These are phyloP conservation scores for Protosalanx chinensis DNA, from an alignment of 2,797 vertebrate genomes.

Conservation along the genomic window DNA sequence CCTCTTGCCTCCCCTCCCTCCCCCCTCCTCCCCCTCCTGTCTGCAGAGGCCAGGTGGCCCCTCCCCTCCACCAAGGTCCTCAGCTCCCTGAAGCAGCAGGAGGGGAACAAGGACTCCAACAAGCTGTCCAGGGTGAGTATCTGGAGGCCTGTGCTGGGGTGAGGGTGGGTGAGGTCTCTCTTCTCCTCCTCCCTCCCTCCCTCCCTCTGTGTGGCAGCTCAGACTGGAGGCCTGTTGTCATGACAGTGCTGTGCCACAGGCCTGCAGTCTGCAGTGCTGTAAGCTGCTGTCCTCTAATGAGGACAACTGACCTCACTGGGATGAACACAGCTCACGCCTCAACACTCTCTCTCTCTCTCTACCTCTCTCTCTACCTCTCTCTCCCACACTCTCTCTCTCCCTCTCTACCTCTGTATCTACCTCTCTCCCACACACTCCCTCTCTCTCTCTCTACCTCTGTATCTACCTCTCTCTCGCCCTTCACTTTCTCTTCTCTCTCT, in stretches of 20 bases:
- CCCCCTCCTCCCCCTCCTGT: slow-evolving; percentile 13
- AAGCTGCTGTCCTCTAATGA: no score
- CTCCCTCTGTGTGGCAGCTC: no score
- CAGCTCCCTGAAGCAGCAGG: slow-evolving; percentile 88
- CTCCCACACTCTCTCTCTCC: not conserved
- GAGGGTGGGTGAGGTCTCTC: not conserved
- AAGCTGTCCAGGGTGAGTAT: slow-evolving; percentile 88
- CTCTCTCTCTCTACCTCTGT: not conserved
- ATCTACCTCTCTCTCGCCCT: no score
- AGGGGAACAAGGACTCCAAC: slow-evolving; percentile 88
- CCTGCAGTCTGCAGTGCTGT: no score
- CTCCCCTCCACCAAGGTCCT: slow-evolving; percentile 87
- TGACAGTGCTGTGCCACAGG: no score
- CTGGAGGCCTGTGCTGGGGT: not conserved
- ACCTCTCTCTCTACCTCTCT: not conserved
- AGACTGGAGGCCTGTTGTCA: no score
- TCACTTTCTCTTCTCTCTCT: no score
- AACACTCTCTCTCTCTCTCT: not conserved
- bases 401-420: not conserved
- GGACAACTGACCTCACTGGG: not conserved
- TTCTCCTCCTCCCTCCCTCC: slow-evolving; percentile 21
- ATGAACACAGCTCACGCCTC: not conserved
- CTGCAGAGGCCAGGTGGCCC: slow-evolving; percentile 90
- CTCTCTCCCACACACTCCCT: not conserved
- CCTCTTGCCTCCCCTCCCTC: not conserved